Conservation (phyloP, 92 coral and sea anemone genomes). For the Hydrozoanthus gracilis region DNA sequence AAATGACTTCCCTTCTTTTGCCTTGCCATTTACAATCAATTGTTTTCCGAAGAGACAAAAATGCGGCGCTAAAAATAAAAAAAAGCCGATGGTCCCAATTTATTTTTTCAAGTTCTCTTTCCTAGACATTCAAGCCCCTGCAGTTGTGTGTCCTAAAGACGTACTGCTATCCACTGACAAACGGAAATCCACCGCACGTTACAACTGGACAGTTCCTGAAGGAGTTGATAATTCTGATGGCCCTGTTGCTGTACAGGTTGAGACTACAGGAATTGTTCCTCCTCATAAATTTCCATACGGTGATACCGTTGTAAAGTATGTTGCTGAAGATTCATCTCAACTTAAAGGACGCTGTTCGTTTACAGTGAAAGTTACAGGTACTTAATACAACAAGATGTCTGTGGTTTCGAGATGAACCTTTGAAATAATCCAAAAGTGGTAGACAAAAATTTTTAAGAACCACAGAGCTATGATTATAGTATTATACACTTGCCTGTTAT, state of each 20-base stretch:
- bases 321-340: conserved; percentile 32
- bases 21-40: not conserved
- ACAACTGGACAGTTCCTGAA: conserved; percentile 29
- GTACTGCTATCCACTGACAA: not conserved
- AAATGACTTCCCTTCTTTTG: not conserved
- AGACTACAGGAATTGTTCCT: not conserved
- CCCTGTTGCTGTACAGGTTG: not conserved
- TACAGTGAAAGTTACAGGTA: conserved; percentile 27
- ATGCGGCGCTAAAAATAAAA: too few species aligned
- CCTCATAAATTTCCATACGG: conserved; percentile 34
- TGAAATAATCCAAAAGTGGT: too few species aligned
- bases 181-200: conserved; percentile 18
- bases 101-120: not conserved
- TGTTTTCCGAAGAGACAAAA: too few species aligned
- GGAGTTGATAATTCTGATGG: conserved; percentile 30
- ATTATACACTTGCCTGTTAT: too few species aligned
- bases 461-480: too few species aligned
- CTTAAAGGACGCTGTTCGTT: conserved; percentile 37
- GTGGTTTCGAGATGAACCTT: too few species aligned
- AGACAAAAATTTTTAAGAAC: too few species aligned
- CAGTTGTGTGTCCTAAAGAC: conserved; percentile 13
- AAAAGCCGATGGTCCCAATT: too few species aligned
- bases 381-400: too few species aligned
- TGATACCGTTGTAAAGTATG: not conserved
- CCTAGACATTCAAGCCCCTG: conserved; percentile 1